A percentile compares a stretch with the other conserved stretches of the same genome.
These are phyloP conservation scores for Drosophila fulvimacula DNA, from an alignment of 2,888 invertebrate genomes.

Conservation along the genomic window DNA sequence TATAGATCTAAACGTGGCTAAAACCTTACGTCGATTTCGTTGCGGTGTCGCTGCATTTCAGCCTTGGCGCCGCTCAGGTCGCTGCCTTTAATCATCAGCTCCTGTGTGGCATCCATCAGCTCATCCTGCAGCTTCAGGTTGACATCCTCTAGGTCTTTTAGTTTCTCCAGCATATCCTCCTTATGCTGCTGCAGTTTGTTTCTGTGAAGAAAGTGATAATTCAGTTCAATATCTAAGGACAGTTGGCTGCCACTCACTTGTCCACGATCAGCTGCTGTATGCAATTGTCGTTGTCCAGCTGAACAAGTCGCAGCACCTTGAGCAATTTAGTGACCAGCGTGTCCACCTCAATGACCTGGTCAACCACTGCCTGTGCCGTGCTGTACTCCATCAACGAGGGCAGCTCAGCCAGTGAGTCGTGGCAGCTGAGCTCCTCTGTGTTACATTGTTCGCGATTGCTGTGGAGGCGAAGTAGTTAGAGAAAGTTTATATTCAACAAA, in stretches of 20 bases:
- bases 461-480: background rate
- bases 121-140: constrained; percentile 86
- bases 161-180: constrained; percentile 85
- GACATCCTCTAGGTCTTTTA: constrained; percentile 86
- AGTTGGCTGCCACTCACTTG: constrained; percentile 85
- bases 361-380: constrained; percentile 87
- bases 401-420: constrained; percentile 85
- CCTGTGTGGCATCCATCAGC: constrained; percentile 86
- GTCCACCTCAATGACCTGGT: constrained; percentile 91
- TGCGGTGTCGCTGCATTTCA: constrained; percentile 86
- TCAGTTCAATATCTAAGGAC: background rate
- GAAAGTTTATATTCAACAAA: too few species aligned
- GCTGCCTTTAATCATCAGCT: constrained; percentile 85
- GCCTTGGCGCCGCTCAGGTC: constrained; percentile 86
- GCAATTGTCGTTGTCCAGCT: constrained; percentile 89
- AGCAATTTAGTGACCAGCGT: constrained; percentile 90
- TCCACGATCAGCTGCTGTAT: constrained; percentile 88
- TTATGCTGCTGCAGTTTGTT: constrained; percentile 85
- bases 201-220: constrained; percentile 53
- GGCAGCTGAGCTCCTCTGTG: constrained; percentile 84
- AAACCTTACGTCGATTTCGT: constrained; percentile 87
- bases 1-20: constrained; percentile 52
- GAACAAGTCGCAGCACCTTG: constrained; percentile 90
- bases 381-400: constrained; percentile 86
- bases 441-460: constrained; percentile 77